These are phyloP conservation scores for Leptodirus hochenwartii DNA, from an alignment of 2,888 invertebrate genomes.

Conservation along the genomic window DNA sequence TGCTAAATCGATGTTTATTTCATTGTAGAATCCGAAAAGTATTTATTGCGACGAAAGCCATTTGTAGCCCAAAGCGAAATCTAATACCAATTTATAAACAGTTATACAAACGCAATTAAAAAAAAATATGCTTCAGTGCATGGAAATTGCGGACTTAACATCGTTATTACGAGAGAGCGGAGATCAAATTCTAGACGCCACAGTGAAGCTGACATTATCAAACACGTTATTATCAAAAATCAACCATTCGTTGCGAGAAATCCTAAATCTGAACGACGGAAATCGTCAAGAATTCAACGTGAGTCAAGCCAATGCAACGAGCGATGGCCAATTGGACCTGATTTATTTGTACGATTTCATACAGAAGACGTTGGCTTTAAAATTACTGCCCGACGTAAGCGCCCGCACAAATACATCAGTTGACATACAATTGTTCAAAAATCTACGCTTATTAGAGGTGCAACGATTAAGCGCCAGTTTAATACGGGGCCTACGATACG, in stretches of 20 bases:
- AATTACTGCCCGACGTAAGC: conserved; percentile 26
- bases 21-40: no score
- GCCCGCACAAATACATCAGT: conserved; percentile 14
- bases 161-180: conserved; percentile 34
- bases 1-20: no score
- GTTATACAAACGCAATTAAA: no score
- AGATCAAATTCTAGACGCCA: conserved; percentile 36
- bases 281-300: conserved; percentile 25
- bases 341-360: conserved; percentile 44
- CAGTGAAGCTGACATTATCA: conserved; percentile 35
- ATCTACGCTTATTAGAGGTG: conserved; percentile 34
- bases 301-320: conserved; percentile 34
- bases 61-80: no score
- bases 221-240: conserved; percentile 32
- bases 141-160: conserved; percentile 26
- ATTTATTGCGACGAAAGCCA: no score
- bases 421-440: conserved; percentile 41
- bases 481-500: conserved; percentile 35
- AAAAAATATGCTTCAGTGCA: no score
- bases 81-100: no score
- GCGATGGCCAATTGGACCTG: conserved; percentile 33
- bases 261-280: conserved; percentile 28
- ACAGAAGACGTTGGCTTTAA: conserved; percentile 38
- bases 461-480: conserved; percentile 34
- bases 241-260: conserved; percentile 33